phyloP scores from a whole-genome alignment of 2,113 vertebrate genomes.

The Microtus montanus region DNA sequence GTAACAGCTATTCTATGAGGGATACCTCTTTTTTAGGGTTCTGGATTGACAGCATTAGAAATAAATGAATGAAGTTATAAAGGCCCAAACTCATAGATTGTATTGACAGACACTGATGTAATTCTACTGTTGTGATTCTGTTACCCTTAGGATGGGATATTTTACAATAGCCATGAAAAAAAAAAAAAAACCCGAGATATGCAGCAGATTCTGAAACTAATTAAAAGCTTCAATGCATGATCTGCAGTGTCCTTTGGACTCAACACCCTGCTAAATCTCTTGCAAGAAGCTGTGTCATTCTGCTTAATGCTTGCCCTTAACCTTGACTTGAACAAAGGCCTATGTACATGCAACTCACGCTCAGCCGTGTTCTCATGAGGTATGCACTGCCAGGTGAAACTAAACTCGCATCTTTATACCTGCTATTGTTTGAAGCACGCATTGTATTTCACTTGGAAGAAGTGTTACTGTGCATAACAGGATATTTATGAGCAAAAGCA shows the following conservation, averaged over 20 bases:
- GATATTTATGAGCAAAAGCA: constrained; percentile 25
- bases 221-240: not conserved
- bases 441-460: not conserved
- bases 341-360: not conserved
- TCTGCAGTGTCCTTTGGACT: not conserved
- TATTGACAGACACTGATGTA: not conserved
- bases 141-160: not conserved
- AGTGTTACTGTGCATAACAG: not conserved
- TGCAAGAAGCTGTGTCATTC: not conserved
- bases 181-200: too few species aligned
- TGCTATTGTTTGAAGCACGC: not conserved
- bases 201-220: not conserved
- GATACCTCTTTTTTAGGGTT: not conserved
- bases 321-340: not conserved
- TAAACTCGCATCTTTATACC: not conserved
- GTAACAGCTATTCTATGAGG: not conserved
- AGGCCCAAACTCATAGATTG: not conserved
- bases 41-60: not conserved
- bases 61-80: not conserved
- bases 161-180: not conserved
- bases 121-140: not conserved
- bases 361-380: not conserved
- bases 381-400: not conserved
- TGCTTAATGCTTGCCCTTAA: not conserved
- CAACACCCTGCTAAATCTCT: not conserved